Evolutionary conservation across 2,797 vertebrate species (phyloP).

Genomic region (Diceros bicornis): DNA sequence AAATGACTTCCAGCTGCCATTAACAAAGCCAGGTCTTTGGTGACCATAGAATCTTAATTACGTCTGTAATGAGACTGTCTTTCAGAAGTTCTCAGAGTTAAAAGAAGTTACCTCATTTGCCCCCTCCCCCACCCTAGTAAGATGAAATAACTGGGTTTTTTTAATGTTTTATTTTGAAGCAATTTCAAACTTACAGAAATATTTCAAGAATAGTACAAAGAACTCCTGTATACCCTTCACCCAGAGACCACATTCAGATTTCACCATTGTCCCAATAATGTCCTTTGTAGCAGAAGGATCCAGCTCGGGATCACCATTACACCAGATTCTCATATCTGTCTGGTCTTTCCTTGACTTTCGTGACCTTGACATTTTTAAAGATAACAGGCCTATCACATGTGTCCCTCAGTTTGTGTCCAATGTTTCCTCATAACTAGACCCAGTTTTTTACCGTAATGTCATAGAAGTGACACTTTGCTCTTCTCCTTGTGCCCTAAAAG

Average conservation of each 20-base stretch:
- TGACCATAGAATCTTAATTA: not conserved
- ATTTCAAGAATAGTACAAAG: not conserved
- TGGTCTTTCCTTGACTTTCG: not conserved
- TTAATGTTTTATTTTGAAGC: conserved; percentile 29
- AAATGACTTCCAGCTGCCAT: not conserved
- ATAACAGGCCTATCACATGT: not conserved
- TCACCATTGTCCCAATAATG: not conserved
- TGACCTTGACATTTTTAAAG: not conserved
- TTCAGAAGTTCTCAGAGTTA: not conserved
- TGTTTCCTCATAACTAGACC: not conserved
- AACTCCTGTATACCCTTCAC: not conserved
- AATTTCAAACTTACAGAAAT: conserved; percentile 23
- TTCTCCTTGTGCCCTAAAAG: too few relatives aligned
- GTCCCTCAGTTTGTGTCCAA: not conserved
- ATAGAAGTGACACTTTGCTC: too few relatives aligned
- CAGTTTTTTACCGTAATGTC: not conserved
- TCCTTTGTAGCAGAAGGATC: not conserved
- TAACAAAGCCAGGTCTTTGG: not conserved
- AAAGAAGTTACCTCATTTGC: not conserved
- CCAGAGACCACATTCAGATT: not conserved
- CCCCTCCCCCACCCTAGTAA: not conserved
- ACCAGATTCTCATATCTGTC: not conserved
- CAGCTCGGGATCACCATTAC: not conserved
- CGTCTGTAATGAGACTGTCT: not conserved
- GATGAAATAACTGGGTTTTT: not conserved